Percentiles rank a stretch among this genome's conserved stretches.
phyloP scores from a whole-genome alignment of 2,113 vertebrate species.

The Ammospiza caudacuta region DNA sequence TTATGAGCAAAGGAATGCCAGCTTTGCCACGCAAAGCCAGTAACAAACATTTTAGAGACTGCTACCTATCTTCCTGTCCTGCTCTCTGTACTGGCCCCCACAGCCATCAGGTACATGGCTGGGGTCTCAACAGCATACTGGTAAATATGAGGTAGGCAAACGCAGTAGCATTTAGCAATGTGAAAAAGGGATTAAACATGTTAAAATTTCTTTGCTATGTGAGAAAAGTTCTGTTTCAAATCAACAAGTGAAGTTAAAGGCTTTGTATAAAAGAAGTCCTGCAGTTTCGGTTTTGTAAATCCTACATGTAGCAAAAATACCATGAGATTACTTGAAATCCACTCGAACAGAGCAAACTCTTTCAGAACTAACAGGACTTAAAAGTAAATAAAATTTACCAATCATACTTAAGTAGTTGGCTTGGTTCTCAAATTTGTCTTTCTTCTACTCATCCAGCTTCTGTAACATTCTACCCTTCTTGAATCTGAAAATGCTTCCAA shows the following conservation, averaged over 20 bases:
- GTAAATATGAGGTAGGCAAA: background rate
- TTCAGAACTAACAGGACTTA: background rate
- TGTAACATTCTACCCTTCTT: background rate
- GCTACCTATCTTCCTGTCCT: accelerated
- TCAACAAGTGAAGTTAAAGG: background rate
- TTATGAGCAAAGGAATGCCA: background rate
- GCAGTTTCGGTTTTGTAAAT: background rate
- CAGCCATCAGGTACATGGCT: background rate
- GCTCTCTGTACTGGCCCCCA: accelerated
- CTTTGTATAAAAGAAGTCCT: background rate
- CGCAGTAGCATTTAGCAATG: background rate
- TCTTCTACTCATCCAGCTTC: background rate
- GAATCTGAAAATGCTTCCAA: background rate
- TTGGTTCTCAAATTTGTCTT: background rate
- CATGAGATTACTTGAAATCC: background rate
- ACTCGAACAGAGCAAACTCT: background rate
- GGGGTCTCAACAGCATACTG: accelerated
- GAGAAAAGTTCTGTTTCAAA: background rate
- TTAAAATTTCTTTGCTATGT: background rate
- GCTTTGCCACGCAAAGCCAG: background rate
- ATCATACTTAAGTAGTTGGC: background rate
- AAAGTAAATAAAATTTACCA: background rate
- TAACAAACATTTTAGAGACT: background rate
- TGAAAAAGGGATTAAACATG: background rate
- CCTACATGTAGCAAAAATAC: background rate